Evolutionary conservation across 35 echinoderm and acorn worm genomes (phyloP), one percentile per base, ranked within the genome.

Genomic region (Anneissia japonica): DNA sequence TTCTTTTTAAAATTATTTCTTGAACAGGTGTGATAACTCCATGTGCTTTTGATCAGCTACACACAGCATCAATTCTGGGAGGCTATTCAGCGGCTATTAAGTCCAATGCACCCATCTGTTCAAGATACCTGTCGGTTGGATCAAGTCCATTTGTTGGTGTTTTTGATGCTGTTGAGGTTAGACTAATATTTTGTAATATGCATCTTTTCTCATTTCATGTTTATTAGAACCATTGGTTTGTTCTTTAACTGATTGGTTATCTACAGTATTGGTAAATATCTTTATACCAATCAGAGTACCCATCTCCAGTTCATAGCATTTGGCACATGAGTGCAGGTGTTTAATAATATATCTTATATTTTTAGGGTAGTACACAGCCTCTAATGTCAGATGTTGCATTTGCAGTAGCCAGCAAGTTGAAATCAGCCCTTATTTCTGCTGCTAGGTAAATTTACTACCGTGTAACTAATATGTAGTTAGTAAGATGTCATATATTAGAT

Each of bases 21-120:
- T 35, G 21, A 35, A 9, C 33, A 99, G 96, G 96, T 46, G 76
- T 99, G 56, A 92, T 91, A 40, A 91, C 96, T 30, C 93, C 92
- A 46, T 99, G 92, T 91, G 79, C 96, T 31, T 99, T 99, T 99
- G 96, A 99, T 85, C 96, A 99, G 87, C 89, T 99, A 16, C 88
- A 93, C 51, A 88, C 92, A 35, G 96, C 92, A 34, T 94, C 92
- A 12, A 84, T 93, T 72, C 76, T 93, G 23, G 87, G 92, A 17
- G 96, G 96, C 3, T 99, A 91, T 41, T 89, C 82, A 32, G 91
- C 96, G 55, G 83, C 90, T 14, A 45, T 99, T 29, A 99, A 91
- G 83, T 34, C 88, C 19, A 86, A 86, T 3, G 92, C 95, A 17
- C 96, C 96, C 10, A 87, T 89, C 26, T 84, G 84, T 43, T 84